Evolutionary conservation across 2,888 invertebrate species (phyloP), one percentile per base, ranked within the genome.

Genomic region (Eumacrocentrus americanus): DNA sequence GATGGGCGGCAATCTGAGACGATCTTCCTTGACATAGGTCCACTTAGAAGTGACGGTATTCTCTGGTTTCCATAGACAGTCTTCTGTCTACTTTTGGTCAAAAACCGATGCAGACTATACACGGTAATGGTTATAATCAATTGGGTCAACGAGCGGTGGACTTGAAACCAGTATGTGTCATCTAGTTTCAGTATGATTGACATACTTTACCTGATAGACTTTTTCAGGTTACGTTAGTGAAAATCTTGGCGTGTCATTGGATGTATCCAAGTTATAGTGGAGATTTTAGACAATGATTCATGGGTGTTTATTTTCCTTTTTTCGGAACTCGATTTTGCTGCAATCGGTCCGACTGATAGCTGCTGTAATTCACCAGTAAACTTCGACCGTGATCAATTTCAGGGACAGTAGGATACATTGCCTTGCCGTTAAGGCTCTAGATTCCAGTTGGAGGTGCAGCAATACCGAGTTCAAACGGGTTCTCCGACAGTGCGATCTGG

Each of bases 111-210:
- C 6, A 20, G 16, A 20, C 44, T 44, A 44, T 44, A 44, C 67
- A 69, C 65, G 67, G 63, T 69, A 65, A 71, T 72, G 73, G 62
- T 73, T 6, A 9, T 29, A 72, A 75, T 75, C 70, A 74, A 74
- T 74, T 68, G 67, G 70, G 70, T 73, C 72, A 73, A 75, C 71
- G 67, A 29, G 29, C 9, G 68, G 58, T 57, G 63, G 64, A 38
- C 29, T 62, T 62, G 37, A 42, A 38, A 25, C 5, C 46, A 22
- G 22, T 37, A 29, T 20, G 16, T 44, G 18, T 44, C 20, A 1
- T n/a, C 18, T 20, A 44, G 7, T 20, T 20, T 16, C 44, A 16
- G 11, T 16, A 44, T 2, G n/a, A 40, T 20, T 9, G 44, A 20
- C 44, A 42, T 25, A 40, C 18, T 25, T 22, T n/a, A 23, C 65